These are phyloP conservation scores for Pseudopodoces humilis DNA, from an alignment of 2,113 vertebrate species.

Conservation along the genomic window DNA sequence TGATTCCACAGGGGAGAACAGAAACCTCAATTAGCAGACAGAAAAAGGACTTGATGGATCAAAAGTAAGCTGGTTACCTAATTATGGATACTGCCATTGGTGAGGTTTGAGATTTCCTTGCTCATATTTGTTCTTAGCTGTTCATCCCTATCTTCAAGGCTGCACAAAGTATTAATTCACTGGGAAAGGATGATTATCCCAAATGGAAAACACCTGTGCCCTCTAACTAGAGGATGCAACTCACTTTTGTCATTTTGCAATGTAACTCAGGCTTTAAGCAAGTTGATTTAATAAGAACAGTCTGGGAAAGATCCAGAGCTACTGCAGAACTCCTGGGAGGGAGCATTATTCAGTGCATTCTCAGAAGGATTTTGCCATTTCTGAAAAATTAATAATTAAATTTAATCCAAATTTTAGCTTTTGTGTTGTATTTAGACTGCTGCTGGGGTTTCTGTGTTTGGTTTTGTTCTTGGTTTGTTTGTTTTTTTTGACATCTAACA, in stretches of 20 bases:
- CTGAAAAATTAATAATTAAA: constrained; percentile 30
- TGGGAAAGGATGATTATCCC: background rate
- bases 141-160: background rate
- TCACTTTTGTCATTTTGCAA: background rate
- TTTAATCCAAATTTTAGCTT: constrained; percentile 13
- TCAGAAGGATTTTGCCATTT: background rate
- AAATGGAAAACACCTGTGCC: background rate
- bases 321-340: background rate
- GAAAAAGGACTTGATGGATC: background rate
- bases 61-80: background rate
- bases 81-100: background rate
- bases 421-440: background rate
- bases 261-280: background rate
- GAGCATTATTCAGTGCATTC: background rate
- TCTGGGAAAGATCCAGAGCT: background rate
- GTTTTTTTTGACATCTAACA: background rate
- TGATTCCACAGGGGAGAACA: background rate
- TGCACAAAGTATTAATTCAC: background rate
- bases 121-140: background rate
- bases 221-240: background rate
- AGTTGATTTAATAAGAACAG: background rate
- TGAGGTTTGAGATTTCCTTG: background rate
- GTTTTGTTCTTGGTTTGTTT: background rate
- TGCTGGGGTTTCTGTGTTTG: background rate
- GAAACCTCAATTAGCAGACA: background rate